Conservation (phyloP, 1,140 invertebrate species). For the Armadillidium nasatum region DNA sequence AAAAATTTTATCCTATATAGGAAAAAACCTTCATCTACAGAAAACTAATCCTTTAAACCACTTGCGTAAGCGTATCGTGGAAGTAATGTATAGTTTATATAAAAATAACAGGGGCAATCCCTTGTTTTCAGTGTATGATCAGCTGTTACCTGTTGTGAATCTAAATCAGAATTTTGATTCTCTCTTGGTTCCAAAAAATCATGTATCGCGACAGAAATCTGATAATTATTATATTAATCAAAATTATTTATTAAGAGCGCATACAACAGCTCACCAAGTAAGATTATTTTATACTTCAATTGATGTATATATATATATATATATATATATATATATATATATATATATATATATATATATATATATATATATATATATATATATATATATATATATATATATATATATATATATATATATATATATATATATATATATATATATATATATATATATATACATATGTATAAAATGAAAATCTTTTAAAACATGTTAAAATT, state of each 20-base stretch:
- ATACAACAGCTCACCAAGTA: conserved; percentile 89
- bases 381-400: too few relatives aligned
- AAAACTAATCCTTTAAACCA: conserved; percentile 76
- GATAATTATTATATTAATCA: too few relatives aligned
- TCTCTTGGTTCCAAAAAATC: too few relatives aligned
- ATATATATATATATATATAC: too few relatives aligned
- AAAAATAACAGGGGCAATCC: conserved; percentile 70
- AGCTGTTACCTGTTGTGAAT: conserved; percentile 74
- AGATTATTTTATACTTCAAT: too few relatives aligned
- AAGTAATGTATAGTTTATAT: conserved; percentile 75
- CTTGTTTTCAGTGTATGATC: conserved; percentile 80
- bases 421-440: too few relatives aligned
- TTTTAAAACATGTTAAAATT: background rate
- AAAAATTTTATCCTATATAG: conserved; percentile 71
- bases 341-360: too few relatives aligned
- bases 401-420: too few relatives aligned
- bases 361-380: too few relatives aligned
- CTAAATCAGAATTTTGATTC: conserved; percentile 52
- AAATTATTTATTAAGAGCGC: conserved; percentile 72
- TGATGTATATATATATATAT: too few relatives aligned
- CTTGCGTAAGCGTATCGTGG: conserved; percentile 71
- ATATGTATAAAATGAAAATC: background rate
- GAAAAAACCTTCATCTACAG: conserved; percentile 70
- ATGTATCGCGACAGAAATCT: too few relatives aligned
- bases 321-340: too few relatives aligned